Conservation (phyloP, 2,797 vertebrate species). For the Dryobates pubescens region DNA sequence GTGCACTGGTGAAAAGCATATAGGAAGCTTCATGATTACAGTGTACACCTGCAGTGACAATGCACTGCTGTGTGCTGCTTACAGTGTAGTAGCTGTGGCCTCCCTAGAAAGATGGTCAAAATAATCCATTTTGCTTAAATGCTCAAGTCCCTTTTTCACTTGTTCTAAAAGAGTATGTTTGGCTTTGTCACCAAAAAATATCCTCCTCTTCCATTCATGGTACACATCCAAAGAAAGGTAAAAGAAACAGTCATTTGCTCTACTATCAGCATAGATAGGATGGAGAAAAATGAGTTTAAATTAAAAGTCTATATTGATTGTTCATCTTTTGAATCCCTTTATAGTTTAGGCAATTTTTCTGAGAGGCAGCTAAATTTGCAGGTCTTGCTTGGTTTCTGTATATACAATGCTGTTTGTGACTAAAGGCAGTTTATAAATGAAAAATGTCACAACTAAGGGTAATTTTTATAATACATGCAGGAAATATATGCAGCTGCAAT, state of each 20-base stretch:
- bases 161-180: not conserved
- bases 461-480: not conserved
- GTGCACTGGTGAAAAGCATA: not conserved
- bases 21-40: not conserved
- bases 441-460: not conserved
- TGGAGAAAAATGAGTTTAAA: not conserved
- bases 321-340: not conserved
- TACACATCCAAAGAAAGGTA: not conserved
- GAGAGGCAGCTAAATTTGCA: not conserved
- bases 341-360: not conserved
- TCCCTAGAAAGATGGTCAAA: not conserved
- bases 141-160: not conserved
- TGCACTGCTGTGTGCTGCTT: not conserved
- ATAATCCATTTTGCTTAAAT: not conserved
- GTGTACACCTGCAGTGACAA: not conserved
- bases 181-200: not conserved
- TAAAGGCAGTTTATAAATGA: not conserved
- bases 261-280: not conserved
- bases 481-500: not conserved
- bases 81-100: not conserved
- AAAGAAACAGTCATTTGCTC: not conserved
- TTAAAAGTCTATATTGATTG: not conserved
- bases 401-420: not conserved
- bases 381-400: not conserved
- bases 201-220: not conserved